These are phyloP conservation scores for Pentalonia nigronervosa DNA, from an alignment of 1,140 invertebrate genomes.

Conservation along the genomic window DNA sequence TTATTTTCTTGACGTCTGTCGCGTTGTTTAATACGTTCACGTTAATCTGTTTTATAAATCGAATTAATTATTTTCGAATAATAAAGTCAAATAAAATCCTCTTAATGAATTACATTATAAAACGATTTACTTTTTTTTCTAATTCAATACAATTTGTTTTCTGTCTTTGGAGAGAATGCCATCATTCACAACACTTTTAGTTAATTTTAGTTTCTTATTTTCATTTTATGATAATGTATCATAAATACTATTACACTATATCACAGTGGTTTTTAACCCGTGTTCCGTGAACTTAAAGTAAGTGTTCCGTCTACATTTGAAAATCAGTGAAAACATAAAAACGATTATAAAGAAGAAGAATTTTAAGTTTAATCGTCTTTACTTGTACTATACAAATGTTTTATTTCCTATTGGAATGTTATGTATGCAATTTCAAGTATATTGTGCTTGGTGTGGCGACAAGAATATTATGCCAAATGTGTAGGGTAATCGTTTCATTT, in stretches of 20 bases:
- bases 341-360: no score
- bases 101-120: not conserved
- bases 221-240: not conserved
- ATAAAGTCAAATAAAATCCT: not conserved
- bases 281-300: no score
- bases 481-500: not conserved
- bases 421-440: no score
- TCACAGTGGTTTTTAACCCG: no score
- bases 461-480: not conserved
- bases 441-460: not conserved
- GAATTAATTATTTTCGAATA: not conserved
- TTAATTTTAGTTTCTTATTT: not conserved
- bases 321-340: no score
- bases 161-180: not conserved
- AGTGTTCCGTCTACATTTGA: no score
- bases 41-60: not conserved
- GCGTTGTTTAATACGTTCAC: not conserved
- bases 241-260: not conserved
- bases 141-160: not conserved
- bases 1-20: not conserved
- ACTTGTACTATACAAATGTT: no score
- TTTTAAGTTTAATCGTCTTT: no score
- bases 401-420: no score
- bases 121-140: not conserved
- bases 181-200: not conserved